Evolutionary conservation across 2,113 vertebrate genomes (phyloP), one percentile per base, ranked within the genome.

Genomic region (Zeus faber): DNA sequence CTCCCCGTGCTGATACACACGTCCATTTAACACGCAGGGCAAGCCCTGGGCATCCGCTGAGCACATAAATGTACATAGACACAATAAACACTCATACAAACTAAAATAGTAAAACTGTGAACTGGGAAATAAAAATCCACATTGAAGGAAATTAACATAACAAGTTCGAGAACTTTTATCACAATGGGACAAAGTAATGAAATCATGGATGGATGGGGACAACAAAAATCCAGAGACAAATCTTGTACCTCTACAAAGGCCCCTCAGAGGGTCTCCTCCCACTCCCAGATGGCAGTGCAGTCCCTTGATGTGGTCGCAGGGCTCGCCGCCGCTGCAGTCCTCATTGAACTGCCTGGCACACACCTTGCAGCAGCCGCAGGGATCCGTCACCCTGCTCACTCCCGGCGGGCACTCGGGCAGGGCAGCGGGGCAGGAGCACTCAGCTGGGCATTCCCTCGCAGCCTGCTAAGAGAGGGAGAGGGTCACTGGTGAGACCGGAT

Each of bases 271-370:
- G 54, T 82, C 74, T 17, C 81, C 88, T 55, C 76, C 62, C 0
- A 80, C 79, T 70, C 86, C 90, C 54, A 87, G 83, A 3, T 89
- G 83, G 79, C 90, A 91, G 69, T 52, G 85, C 27, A 91, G 87
- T 20, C 89, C 90, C 75, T 89, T 91, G 69, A 91, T 89, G 70
- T 89, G 85, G 62, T 91, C 90, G 1, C 90, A 91, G 45, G 87
- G 89, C 52, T 80, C 60, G 0, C 58, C 58, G 16, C 64, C 11
- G 6, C 85, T 68, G 49, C 90, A 91, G 73, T 88, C 85, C 54
- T 91, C 71, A 24, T 91, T 91, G 62, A 87, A 89, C 84, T 91
- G 89, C 54, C 72, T 64, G 0, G 90, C 85, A 4, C 90, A 91
- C 18, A 89, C 76, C 57, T 83, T 89, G 57, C 90, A 91, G 80